phyloP scores from a whole-genome alignment of 2,113 vertebrate species.

The Scartelaos histophorus region DNA sequence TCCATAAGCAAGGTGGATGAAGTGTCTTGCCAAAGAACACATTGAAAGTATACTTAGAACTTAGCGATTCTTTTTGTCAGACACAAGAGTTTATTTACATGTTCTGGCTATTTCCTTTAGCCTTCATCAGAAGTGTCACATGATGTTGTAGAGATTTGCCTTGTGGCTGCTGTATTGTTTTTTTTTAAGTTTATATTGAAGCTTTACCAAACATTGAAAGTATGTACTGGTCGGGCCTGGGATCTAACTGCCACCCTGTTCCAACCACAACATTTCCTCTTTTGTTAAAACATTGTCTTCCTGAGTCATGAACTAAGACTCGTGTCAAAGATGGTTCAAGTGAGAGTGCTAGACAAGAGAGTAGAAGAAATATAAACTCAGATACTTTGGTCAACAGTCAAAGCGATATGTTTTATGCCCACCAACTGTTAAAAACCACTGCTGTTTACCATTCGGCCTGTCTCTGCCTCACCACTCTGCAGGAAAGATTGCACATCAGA shows the following conservation, averaged over 20 bases:
- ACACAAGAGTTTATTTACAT: too few species aligned
- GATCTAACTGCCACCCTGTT: background rate
- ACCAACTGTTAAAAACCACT: slow-evolving; percentile 14
- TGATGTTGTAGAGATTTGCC: too few species aligned
- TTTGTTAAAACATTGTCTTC: background rate
- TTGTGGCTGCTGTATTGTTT: too few species aligned
- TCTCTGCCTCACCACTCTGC: background rate
- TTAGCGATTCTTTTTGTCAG: too few species aligned
- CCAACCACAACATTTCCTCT: background rate
- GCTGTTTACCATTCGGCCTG: slow-evolving; percentile 10
- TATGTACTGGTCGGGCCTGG: too few species aligned
- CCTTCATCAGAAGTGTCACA: too few species aligned
- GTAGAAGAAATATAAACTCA: background rate
- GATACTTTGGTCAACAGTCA: slow-evolving; percentile 4
- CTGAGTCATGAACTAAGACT: background rate
- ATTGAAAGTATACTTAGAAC: too few species aligned
- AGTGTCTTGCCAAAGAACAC: too few species aligned
- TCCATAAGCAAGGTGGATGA: background rate
- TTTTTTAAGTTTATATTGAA: too few species aligned
- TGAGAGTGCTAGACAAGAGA: background rate
- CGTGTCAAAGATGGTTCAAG: background rate
- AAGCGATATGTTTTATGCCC: slow-evolving; percentile 11
- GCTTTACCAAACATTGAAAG: too few species aligned
- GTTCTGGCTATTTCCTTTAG: too few species aligned
- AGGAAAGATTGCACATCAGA: slow-evolving; percentile 25